Conservation (phyloP, 2,113 vertebrate species). For the Dasyurus viverrinus region DNA sequence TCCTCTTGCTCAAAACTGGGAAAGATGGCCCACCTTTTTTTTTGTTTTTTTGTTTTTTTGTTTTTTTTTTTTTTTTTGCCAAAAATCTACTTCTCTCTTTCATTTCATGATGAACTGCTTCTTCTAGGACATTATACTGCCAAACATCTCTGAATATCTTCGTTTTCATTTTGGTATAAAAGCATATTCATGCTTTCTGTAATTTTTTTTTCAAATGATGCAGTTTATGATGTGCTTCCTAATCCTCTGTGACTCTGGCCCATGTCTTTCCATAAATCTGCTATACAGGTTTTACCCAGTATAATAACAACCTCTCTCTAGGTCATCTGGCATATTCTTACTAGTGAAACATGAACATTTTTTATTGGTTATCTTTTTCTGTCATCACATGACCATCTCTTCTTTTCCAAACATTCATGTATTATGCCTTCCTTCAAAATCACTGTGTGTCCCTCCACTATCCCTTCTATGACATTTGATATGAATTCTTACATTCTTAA, state of each 20-base stretch:
- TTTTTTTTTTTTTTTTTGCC: too few relatives aligned
- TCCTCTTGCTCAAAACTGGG: not conserved
- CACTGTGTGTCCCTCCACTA: not conserved
- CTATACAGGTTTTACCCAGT: not conserved
- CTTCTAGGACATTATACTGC: not conserved
- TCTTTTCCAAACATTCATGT: not conserved
- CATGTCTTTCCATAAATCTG: not conserved
- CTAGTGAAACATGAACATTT: not conserved
- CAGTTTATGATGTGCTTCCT: not conserved
- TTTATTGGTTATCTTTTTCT: not conserved
- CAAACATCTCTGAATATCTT: not conserved
- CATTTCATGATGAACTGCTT: not conserved
- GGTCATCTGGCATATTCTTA: not conserved
- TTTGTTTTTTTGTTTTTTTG: too few relatives aligned
- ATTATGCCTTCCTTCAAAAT: not conserved
- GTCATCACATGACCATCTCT: not conserved
- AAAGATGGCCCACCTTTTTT: too few relatives aligned
- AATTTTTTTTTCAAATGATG: not conserved
- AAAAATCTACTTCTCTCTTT: not conserved
- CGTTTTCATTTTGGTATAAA: not conserved
- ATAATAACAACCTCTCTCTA: not conserved
- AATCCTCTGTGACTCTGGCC: not conserved
- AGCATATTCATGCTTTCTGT: not conserved
- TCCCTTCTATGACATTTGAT: not conserved
- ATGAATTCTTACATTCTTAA: not conserved